A percentile compares a stretch with the other conserved stretches of the same genome.
Evolutionary conservation across 37 sponge, comb jelly and placozoan genomes (phyloP).

Genomic region (Eunapius fragilis): DNA sequence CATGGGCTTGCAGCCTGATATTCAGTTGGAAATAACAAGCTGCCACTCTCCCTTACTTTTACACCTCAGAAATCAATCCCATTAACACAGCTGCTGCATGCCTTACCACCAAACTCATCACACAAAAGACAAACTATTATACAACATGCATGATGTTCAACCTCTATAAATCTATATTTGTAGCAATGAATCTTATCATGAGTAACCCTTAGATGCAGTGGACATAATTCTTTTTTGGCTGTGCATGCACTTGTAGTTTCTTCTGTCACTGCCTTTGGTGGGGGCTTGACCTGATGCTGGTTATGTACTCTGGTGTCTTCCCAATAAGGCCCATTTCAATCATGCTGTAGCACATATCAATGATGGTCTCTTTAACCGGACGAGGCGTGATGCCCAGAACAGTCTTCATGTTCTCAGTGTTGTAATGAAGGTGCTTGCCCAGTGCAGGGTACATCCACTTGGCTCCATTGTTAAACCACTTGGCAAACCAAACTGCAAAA

Average conservation of each 20-base stretch:
- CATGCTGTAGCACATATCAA: slow-evolving; percentile 83
- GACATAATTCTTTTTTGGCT: not conserved
- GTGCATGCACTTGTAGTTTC: not conserved
- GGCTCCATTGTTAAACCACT: slow-evolving; percentile 23
- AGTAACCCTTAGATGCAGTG: no score
- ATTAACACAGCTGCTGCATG: no score
- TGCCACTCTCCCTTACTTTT: no score
- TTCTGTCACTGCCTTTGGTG: not conserved
- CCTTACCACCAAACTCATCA: no score
- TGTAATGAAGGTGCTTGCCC: slow-evolving; percentile 38
- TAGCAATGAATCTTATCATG: no score
- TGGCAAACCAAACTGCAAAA: slow-evolving; percentile 38
- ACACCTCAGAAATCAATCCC: no score
- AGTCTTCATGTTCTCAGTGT: slow-evolving; percentile 59
- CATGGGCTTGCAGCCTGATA: no score
- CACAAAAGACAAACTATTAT: no score
- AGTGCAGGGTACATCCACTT: slow-evolving; percentile 36
- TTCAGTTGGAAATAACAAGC: no score
- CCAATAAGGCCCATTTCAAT: slow-evolving; percentile 69
- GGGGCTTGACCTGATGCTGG: slow-evolving; percentile 42
- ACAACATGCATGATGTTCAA: no score
- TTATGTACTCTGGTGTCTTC: slow-evolving; percentile 66
- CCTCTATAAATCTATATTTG: no score
- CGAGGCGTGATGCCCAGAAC: slow-evolving; percentile 73
- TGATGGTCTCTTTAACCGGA: slow-evolving; percentile 45